These are phyloP conservation scores for Melinaea menophilus DNA, from an alignment of 2,888 invertebrate genomes.

Conservation along the genomic window DNA sequence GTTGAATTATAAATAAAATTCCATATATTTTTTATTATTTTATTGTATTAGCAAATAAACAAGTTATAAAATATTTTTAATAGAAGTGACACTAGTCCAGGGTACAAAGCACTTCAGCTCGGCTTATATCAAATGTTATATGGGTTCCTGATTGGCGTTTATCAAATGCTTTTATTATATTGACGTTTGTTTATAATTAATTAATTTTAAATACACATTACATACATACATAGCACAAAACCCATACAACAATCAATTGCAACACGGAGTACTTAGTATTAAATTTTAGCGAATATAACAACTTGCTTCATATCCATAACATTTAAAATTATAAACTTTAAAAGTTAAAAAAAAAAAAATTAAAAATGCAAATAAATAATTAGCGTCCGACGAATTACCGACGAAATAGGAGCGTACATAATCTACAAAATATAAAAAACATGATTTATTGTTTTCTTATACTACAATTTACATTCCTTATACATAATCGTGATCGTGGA, in stretches of 20 bases:
- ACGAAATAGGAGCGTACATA: conserved; percentile 69
- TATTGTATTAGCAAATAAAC: conserved; percentile 82
- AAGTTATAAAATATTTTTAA: conserved; percentile 77
- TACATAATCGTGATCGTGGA: conserved; percentile 60
- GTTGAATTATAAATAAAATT: conserved; percentile 39
- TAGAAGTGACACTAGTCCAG: conserved; percentile 67
- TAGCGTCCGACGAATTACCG: conserved; percentile 61
- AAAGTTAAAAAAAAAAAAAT: conserved; percentile 43
- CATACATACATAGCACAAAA: conserved; percentile 17
- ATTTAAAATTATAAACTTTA: conserved; percentile 73
- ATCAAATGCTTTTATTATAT: neutral
- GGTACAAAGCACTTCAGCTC: conserved; percentile 51
- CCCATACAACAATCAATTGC: conserved; percentile 32
- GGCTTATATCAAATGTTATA: conserved; percentile 48
- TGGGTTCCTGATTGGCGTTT: conserved; percentile 32
- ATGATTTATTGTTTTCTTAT: conserved; percentile 71
- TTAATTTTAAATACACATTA: conserved; percentile 10
- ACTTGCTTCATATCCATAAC: conserved; percentile 55
- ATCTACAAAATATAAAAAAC: conserved; percentile 77
- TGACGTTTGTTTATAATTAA: no score
- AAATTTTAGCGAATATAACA: conserved; percentile 63
- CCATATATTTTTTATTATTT: conserved; percentile 60
- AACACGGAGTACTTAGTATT: conserved; percentile 31
- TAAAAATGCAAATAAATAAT: conserved; percentile 75
- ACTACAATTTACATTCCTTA: conserved; percentile 72